A percentile compares a stretch with the other conserved stretches of the same genome.
These are phyloP conservation scores for Varecia variegata DNA, from an alignment of 2,797 vertebrate species.

Conservation along the genomic window DNA sequence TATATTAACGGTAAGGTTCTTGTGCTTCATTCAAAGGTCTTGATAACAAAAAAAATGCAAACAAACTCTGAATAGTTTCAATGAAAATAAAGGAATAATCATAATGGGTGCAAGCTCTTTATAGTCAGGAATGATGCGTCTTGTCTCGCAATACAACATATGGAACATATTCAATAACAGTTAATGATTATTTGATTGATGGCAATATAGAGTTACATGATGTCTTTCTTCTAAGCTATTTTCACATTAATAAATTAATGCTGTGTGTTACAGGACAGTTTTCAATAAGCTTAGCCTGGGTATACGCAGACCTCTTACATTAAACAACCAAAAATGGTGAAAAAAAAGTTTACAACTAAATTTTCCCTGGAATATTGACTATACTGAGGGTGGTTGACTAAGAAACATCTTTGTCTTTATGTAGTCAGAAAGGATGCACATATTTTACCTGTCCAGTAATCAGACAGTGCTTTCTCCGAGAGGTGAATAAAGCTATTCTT, in stretches of 20 bases:
- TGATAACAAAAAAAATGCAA: background rate
- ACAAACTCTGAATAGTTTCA: background rate
- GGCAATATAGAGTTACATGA: background rate
- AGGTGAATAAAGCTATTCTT: background rate
- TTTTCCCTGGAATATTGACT: background rate
- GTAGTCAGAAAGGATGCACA: background rate
- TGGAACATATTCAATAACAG: background rate
- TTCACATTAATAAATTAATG: slow-evolving; percentile 14
- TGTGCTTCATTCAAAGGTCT: background rate
- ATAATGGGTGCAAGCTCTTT: background rate
- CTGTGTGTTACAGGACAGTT: background rate
- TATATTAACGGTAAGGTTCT: background rate
- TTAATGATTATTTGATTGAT: slow-evolving; percentile 2
- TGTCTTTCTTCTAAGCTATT: slow-evolving; percentile 4
- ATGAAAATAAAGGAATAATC: slow-evolving; percentile 2
- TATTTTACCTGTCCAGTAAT: background rate
- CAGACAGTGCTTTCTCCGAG: background rate
- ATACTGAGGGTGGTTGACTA: background rate
- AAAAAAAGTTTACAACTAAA: background rate
- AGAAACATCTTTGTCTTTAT: background rate
- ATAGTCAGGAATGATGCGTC: background rate
- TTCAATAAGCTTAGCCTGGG: background rate
- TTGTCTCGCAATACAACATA: background rate
- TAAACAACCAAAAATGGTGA: slow-evolving; percentile 1
- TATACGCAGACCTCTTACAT: background rate